Base-by-base conservation (phyloP, 92 coral and sea anemone genomes). In the Umimayanthus chanpuru region DNA sequence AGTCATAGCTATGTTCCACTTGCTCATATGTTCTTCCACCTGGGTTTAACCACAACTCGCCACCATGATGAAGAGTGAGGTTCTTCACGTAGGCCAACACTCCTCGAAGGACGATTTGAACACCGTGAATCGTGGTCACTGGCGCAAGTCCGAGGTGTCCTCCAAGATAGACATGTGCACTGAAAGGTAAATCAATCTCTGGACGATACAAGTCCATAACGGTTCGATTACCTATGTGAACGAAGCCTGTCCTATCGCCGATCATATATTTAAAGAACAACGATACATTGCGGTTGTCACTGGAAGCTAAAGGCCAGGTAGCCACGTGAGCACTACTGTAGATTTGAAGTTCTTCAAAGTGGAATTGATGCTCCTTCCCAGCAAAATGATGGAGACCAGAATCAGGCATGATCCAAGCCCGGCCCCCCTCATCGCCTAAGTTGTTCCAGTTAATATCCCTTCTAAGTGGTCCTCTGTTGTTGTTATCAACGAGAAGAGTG, bases 341-440 rank as follows among this genome's bases (percentile, higher is more conserved):
- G 32, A 93, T 82, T 72, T 93, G 96, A 73, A 93, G 78, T 76
- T 93, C 96, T 72, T 93, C 96, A 75, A 93, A 93, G 73, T 93
- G 92, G 77, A 93, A 93, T 9, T 86, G 82, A 43, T 81, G 81
- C 73, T 86, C 79, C 5, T 74, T 55, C 32, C 73, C 91, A 61
- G 96, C 93, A 49, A 93, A 82, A 20, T 91, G 86, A 79, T 93
- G 96, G 36, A 93, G 81, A 12, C 92, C 96, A 0, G 96, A 93
- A 25, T 89, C 93, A 25, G 96, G 96, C 96, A 93, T 91, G 64
- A 93, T 89, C 96, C 96, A 93, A 16, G 93, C 92, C 44, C 90
- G 89, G 0, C 91, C 93, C 36, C 96, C 96, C 61, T 93, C 96
- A 38, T 73, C 88, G 28, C 79, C 80, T 36, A 93, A 81, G 32